A percentile compares a stretch with the other conserved stretches of the same genome.
Conservation (phyloP, 2,797 vertebrate species). For the Girardinus metallicus region DNA sequence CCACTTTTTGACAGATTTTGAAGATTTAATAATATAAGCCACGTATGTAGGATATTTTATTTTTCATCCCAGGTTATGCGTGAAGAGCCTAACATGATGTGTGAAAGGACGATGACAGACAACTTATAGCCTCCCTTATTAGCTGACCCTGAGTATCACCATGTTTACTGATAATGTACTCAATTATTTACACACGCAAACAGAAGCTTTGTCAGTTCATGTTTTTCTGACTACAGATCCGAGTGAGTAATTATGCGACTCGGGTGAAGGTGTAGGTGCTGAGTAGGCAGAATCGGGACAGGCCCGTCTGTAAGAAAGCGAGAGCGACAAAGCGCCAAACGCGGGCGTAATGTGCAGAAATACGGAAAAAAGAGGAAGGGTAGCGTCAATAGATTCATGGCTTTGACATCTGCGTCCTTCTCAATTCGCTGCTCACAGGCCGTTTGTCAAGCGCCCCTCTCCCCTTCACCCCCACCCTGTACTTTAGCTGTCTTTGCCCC, state of each 20-base stretch:
- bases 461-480: conserved; percentile 24
- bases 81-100: conserved; percentile 25
- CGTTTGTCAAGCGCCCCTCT: conserved; percentile 83
- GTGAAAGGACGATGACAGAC: conserved; percentile 59
- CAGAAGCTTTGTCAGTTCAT: conserved; percentile 66
- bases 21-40: conserved; percentile 10
- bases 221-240: conserved; percentile 74
- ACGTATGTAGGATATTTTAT: background rate
- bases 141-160: conserved; percentile 56
- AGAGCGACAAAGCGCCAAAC: conserved; percentile 26
- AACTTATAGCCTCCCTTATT: conserved; percentile 62
- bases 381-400: conserved; percentile 84
- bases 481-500: conserved; percentile 54
- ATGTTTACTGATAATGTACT: conserved; percentile 41
- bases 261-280: conserved; percentile 79
- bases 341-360: conserved; percentile 13
- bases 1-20: background rate
- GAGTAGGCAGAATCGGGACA: conserved; percentile 80
- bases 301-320: conserved; percentile 40
- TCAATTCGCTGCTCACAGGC: conserved; percentile 88
- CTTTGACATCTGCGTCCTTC: conserved; percentile 99
- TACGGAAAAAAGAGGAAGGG: conserved; percentile 15
- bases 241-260: conserved; percentile 80
- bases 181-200: conserved; percentile 30
- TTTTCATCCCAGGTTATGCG: conserved; percentile 14